phyloP scores from a whole-genome alignment of 2,113 vertebrate genomes.

The Epinephelus moara region DNA sequence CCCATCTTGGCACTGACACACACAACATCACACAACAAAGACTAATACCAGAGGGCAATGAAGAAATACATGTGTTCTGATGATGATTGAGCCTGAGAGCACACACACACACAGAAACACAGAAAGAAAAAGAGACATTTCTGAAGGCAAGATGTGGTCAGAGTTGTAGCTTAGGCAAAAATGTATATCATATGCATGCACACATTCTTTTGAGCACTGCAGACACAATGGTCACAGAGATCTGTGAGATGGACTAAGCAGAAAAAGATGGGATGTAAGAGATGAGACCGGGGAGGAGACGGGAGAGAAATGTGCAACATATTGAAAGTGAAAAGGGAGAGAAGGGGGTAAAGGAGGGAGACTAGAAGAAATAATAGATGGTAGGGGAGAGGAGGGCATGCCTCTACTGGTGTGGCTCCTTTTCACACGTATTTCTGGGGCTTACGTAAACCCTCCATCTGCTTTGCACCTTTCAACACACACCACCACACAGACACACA shows the following conservation, averaged over 20 bases:
- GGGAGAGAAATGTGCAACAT: slow-evolving; percentile 11
- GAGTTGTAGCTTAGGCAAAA: slow-evolving; percentile 12
- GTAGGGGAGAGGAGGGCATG: slow-evolving; percentile 65
- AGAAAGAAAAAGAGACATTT: neutral
- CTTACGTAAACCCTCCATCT: slow-evolving; percentile 79
- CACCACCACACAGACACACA: slow-evolving; percentile 33
- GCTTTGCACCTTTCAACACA: slow-evolving; percentile 61
- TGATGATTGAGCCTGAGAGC: neutral
- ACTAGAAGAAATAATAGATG: slow-evolving; percentile 50
- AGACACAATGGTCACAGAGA: slow-evolving; percentile 5
- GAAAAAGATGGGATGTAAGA: slow-evolving; percentile 33
- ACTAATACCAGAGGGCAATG: slow-evolving; percentile 2
- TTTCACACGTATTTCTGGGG: slow-evolving; percentile 68
- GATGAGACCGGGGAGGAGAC: neutral
- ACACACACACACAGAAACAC: neutral
- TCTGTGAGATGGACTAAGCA: slow-evolving; percentile 18
- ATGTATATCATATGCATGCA: slow-evolving; percentile 17
- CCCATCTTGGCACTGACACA: slow-evolving; percentile 13
- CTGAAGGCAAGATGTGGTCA: neutral
- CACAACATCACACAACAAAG: slow-evolving; percentile 7
- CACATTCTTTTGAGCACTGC: slow-evolving; percentile 15
- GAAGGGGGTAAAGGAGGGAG: slow-evolving; percentile 21
- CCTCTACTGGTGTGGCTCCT: slow-evolving; percentile 73
- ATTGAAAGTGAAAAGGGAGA: slow-evolving; percentile 28
- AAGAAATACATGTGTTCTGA: slow-evolving; percentile 23